These are phyloP conservation scores for Eurosta solidaginis DNA, from an alignment of 1,140 invertebrate genomes.

Conservation along the genomic window DNA sequence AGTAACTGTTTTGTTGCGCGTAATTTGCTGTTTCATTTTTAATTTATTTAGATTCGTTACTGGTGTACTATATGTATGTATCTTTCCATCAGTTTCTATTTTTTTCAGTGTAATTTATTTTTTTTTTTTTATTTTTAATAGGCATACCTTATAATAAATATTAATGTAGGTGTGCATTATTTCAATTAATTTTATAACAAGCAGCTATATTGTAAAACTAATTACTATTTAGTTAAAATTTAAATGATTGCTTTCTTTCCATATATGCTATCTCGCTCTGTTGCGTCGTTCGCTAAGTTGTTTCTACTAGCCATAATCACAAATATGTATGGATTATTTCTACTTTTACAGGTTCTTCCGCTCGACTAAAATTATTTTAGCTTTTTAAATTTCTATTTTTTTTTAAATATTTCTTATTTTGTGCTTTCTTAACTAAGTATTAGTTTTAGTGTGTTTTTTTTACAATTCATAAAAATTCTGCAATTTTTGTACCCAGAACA, in stretches of 20 bases:
- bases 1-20: background rate
- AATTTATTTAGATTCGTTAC: too few relatives aligned
- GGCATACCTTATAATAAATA: background rate
- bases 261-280: background rate
- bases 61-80: too few relatives aligned
- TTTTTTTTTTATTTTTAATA: background rate
- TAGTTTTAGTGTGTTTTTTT: too few relatives aligned
- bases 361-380: background rate
- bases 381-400: background rate
- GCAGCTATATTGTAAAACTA: slow-evolving; percentile 19
- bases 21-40: background rate
- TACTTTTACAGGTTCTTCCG: background rate
- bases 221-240: background rate
- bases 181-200: background rate
- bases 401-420: too few relatives aligned
- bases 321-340: background rate
- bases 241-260: slow-evolving; percentile 26
- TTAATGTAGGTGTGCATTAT: background rate
- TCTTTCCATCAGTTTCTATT: background rate
- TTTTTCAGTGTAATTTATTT: background rate
- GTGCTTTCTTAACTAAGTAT: too few relatives aligned
- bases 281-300: background rate
- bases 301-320: background rate
- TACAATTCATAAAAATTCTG: too few relatives aligned
- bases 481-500: too few relatives aligned